Conservation (phyloP, 2,113 vertebrate species). For the Calyptomena viridis region DNA sequence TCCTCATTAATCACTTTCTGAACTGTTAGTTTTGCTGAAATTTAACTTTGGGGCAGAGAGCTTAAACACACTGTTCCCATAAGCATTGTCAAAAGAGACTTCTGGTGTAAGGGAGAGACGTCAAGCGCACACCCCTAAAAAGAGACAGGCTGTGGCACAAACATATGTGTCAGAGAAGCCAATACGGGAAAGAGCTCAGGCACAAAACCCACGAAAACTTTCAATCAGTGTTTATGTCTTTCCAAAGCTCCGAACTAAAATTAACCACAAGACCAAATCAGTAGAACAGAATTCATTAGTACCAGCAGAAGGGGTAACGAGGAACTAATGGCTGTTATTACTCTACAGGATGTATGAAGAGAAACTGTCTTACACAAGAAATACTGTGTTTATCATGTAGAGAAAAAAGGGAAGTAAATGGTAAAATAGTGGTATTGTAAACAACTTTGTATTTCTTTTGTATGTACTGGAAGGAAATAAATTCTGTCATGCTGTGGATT, state of each 20-base stretch:
- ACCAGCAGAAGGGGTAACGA: neutral
- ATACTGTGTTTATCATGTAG: neutral
- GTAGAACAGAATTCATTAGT: neutral
- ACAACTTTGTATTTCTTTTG: neutral
- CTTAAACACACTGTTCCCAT: neutral
- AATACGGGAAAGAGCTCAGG: neutral
- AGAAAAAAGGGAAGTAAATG: neutral
- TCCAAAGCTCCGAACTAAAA: neutral
- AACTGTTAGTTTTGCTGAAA: slow-evolving; percentile 9
- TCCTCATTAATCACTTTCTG: slow-evolving; percentile 25
- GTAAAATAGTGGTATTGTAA: neutral
- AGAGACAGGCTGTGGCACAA: neutral
- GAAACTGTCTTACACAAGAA: neutral
- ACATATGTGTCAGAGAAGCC: neutral
- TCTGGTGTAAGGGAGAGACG: neutral
- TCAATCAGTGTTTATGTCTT: neutral
- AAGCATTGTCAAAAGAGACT: neutral
- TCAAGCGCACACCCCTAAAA: neutral
- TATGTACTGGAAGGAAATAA: neutral
- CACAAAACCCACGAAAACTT: neutral
- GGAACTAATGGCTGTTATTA: neutral
- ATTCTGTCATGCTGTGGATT: neutral
- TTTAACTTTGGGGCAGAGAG: neutral
- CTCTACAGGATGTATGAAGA: neutral
- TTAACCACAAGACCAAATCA: neutral